Conservation (phyloP, 2,797 vertebrate genomes). For the Chloroceryle amazona region DNA sequence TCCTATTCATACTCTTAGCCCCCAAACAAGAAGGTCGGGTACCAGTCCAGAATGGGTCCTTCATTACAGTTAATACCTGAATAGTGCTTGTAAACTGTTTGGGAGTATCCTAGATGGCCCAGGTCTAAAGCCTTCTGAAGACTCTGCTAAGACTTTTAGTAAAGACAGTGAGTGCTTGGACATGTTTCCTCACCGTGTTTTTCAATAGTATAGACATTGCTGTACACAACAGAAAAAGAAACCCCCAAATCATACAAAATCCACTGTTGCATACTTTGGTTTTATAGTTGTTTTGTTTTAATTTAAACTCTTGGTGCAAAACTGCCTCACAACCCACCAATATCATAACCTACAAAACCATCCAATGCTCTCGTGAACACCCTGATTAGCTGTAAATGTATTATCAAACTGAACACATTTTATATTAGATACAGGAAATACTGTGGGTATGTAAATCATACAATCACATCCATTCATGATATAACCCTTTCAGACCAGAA, state of each 20-base stretch:
- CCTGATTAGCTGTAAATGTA: background rate
- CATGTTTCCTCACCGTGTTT: background rate
- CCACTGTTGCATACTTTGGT: background rate
- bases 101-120: background rate
- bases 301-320: background rate
- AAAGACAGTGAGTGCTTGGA: background rate
- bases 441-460: background rate
- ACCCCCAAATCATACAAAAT: background rate
- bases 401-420: background rate
- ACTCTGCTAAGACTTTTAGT: background rate
- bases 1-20: no score
- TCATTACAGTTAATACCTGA: background rate
- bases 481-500: background rate
- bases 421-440: background rate
- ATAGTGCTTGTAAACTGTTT: background rate
- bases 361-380: background rate
- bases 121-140: background rate
- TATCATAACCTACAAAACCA: background rate
- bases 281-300: background rate
- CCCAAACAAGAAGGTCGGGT: background rate
- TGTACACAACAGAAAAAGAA: background rate
- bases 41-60: background rate
- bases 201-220: background rate
- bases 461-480: background rate
- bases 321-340: background rate